A percentile compares a stretch with the other conserved stretches of the same genome.
Conservation (phyloP, 1,140 invertebrate genomes). For the Ectropis grisescens region DNA sequence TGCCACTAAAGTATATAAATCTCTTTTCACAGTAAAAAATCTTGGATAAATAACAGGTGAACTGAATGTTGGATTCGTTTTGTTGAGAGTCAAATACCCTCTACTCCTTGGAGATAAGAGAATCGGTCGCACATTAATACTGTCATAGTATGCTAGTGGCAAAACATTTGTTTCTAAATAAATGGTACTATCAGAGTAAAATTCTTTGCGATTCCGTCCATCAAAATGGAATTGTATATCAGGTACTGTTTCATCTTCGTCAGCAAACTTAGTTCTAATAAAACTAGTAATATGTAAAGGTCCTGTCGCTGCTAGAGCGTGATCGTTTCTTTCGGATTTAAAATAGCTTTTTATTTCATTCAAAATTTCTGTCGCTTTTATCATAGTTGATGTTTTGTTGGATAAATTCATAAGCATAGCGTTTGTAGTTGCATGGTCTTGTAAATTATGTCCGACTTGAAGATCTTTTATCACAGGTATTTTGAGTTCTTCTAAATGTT, state of each 20-base stretch:
- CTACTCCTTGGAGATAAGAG: slow-evolving; percentile 77
- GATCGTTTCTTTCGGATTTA: slow-evolving; percentile 27
- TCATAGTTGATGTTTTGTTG: slow-evolving; percentile 56
- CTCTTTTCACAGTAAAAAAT: slow-evolving; percentile 76
- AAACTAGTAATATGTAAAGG: slow-evolving; percentile 64
- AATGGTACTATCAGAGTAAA: slow-evolving; percentile 23
- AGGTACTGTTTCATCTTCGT: slow-evolving; percentile 58
- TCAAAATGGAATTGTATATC: slow-evolving; percentile 73
- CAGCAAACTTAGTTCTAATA: slow-evolving; percentile 57
- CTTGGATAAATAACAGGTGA: slow-evolving; percentile 85
- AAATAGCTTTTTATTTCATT: slow-evolving; percentile 59
- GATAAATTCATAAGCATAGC: slow-evolving; percentile 65
- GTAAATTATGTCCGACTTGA: slow-evolving; percentile 81
- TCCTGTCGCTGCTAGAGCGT: slow-evolving; percentile 61
- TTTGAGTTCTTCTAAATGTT: slow-evolving; percentile 67
- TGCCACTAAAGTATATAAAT: slow-evolving; percentile 73
- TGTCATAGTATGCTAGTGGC: slow-evolving; percentile 61
- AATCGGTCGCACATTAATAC: slow-evolving; percentile 67
- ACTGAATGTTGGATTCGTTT: slow-evolving; percentile 74
- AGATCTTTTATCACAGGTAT: slow-evolving; percentile 74
- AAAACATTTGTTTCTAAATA: slow-evolving; percentile 31
- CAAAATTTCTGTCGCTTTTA: slow-evolving; percentile 40
- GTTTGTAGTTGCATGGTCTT: slow-evolving; percentile 77
- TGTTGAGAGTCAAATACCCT: slow-evolving; percentile 75
- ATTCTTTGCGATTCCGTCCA: slow-evolving; percentile 23